These are phyloP conservation scores for Ctenodactylus gundi DNA, from an alignment of 2,113 vertebrate genomes.

Conservation along the genomic window DNA sequence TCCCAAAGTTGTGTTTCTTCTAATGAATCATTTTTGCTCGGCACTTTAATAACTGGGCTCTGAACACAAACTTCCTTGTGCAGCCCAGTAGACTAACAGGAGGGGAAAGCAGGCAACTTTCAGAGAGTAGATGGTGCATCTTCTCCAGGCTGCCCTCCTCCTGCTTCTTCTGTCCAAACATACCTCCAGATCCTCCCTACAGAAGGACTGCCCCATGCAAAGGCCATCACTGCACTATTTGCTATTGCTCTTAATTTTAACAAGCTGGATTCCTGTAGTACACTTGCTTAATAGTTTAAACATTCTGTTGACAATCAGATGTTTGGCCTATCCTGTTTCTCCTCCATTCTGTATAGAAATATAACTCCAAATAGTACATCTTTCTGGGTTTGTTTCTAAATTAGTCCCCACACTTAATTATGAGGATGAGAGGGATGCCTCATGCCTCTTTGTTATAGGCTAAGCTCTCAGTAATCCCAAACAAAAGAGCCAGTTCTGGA, in stretches of 20 bases:
- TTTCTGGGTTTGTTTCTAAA: constrained; percentile 95
- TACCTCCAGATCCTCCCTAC: constrained; percentile 79
- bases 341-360: constrained; percentile 83
- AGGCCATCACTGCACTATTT: constrained; percentile 76
- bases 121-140: not conserved
- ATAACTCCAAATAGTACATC: constrained; percentile 89
- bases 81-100: not conserved
- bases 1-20: constrained; percentile 23
- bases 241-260: constrained; percentile 81
- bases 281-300: constrained; percentile 86
- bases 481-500: constrained; percentile 98
- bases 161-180: constrained; percentile 70
- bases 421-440: constrained; percentile 97
- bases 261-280: constrained; percentile 82
- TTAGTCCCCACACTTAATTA: constrained; percentile 99
- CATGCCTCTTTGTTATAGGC: constrained; percentile 99
- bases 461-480: constrained; percentile 99
- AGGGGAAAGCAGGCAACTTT: constrained; percentile 19
- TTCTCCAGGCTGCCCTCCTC: not conserved
- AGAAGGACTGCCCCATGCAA: constrained; percentile 67
- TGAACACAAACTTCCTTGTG: constrained; percentile 15
- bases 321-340: constrained; percentile 83
- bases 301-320: constrained; percentile 86
- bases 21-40: constrained; percentile 40
- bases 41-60: constrained; percentile 23